These are phyloP conservation scores for Morus bassanus DNA, from an alignment of 2,797 vertebrate species.

Conservation along the genomic window DNA sequence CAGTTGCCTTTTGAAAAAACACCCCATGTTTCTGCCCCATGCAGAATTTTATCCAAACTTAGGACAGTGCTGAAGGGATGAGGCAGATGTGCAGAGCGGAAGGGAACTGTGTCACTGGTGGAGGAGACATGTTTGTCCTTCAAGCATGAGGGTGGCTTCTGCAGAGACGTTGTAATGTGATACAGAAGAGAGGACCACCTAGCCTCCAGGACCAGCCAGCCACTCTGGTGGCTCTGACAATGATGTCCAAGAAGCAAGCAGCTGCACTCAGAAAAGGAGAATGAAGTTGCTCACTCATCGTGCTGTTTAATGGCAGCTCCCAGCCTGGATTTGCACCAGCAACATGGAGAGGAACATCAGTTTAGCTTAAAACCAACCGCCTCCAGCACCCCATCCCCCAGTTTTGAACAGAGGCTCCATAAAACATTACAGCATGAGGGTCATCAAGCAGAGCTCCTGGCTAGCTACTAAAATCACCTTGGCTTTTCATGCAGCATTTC, in stretches of 20 bases:
- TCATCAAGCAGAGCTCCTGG: not conserved
- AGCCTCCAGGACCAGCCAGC: not conserved
- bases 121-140: not conserved
- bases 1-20: not conserved
- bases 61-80: not conserved
- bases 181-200: not conserved
- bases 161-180: accelerated
- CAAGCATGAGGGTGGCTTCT: not conserved
- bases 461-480: not conserved
- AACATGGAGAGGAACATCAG: accelerated
- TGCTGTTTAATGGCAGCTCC: not conserved
- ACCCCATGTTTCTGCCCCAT: accelerated
- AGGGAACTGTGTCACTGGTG: accelerated
- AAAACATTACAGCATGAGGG: not conserved
- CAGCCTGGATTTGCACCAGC: not conserved
- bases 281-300: not conserved
- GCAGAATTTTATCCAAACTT: not conserved
- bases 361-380: not conserved
- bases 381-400: accelerated
- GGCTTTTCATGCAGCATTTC: not conserved
- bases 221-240: not conserved
- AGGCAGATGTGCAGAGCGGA: not conserved
- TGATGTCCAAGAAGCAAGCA: not conserved
- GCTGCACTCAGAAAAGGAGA: not conserved
- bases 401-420: not conserved